Conservation (phyloP, 2,888 invertebrate species). For the Steinernema scapterisci region DNA sequence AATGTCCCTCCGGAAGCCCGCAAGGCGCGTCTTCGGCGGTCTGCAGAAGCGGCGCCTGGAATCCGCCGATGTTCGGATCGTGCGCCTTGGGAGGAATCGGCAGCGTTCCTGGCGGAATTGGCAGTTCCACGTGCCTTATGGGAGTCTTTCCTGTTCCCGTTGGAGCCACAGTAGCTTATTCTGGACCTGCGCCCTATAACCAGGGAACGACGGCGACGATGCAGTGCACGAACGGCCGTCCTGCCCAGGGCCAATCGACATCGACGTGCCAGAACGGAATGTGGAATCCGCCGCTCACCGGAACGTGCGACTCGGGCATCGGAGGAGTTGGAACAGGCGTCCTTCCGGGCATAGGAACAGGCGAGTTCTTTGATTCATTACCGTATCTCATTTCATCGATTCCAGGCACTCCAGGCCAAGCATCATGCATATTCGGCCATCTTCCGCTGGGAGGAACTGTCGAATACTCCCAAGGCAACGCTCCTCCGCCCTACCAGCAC, state of each 20-base stretch:
- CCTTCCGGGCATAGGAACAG: neutral
- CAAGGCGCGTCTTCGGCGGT: neutral
- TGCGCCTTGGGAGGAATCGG: neutral
- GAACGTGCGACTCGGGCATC: slow-evolving; percentile 28
- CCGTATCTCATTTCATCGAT: neutral
- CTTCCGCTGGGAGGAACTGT: neutral
- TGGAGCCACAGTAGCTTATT: slow-evolving; percentile 37
- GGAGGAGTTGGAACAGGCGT: neutral
- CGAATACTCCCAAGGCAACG: neutral
- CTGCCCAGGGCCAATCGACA: slow-evolving; percentile 33
- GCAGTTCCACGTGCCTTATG: neutral
- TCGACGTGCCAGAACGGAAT: slow-evolving; percentile 39
- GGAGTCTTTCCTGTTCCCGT: slow-evolving; percentile 5
- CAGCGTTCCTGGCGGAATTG: neutral
- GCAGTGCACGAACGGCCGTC: neutral
- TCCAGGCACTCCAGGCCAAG: neutral
- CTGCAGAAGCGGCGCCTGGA: neutral
- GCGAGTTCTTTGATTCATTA: too few species aligned
- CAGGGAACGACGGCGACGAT: slow-evolving; percentile 39
- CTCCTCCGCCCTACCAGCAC: slow-evolving; percentile 39
- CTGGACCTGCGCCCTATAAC: slow-evolving; percentile 33
- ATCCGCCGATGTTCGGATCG: neutral
- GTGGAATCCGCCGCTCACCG: slow-evolving; percentile 37
- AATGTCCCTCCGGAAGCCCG: slow-evolving; percentile 33
- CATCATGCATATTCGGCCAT: neutral